Evolutionary conservation across 2,888 invertebrate species (phyloP), one percentile per base, ranked within the genome.

Genomic region (Limnephilus lunatus): DNA sequence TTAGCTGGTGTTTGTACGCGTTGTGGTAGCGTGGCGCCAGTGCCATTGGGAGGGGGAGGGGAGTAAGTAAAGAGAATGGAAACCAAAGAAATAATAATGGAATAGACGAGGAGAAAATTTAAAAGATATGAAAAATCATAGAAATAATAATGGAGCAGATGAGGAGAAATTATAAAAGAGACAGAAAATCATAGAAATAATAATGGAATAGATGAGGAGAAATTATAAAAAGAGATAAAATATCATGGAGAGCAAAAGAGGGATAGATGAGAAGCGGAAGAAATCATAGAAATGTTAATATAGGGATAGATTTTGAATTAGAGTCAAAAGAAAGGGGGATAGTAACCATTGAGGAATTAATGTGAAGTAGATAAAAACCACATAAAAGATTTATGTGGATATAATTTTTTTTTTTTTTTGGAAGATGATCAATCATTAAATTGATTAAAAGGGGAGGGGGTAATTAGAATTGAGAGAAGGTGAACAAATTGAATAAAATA

Each of bases 1-100:
- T 99, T 99, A 97, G 99, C 99, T 99, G 96, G 94, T 85, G 82
- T 93, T 95, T 95, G 94, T 93, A 86, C 94, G 95, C 95, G 94
- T 85, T 93, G 94, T 92, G 93, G 94, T 85, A n/a, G 85, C 44
- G 85, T 35, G 85, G 32, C 39, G 85, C 35, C 85, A 32, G 85
- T 35, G 85, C 85, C 35, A 35, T 85, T n/a, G 85, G 85, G 85
- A 85, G 25, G 44, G 85, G 85, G n/a, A 85, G 44, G 31, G 82
- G 32, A 82, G 11, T 19, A 32, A 32, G 82, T 25, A 89, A 81
- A 44, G 31, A 81, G 89, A 85, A 85, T 80, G 35, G 81, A 25
- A 35, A 81, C 19, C 32, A 31, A 82, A 82, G 25, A 89, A 89
- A 30, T 81, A 35, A 89, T 48, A 48, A 48, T 48, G 48, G 48